Evolutionary conservation across 2,888 invertebrate genomes (phyloP), one percentile per base, ranked within the genome.

Genomic region (Drosophila lacicola): DNA sequence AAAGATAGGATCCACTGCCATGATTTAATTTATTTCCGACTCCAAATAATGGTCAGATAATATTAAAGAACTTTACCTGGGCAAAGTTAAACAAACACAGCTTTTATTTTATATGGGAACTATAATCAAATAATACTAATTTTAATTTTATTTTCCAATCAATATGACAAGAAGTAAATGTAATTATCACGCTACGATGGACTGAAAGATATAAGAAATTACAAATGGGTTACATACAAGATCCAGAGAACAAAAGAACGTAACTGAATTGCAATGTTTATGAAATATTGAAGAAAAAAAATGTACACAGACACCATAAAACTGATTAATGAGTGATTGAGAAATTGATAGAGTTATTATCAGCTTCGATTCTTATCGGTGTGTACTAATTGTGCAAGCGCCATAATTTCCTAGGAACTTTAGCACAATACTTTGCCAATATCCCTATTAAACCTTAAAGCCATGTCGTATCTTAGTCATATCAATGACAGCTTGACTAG

Each of bases 401-500:
- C 13, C n/a, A 54, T 39, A 41, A 46, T 37, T 41, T 34, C 17
- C 21, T 17, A 36, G n/a, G 14, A 64, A 45, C 29, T 33, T 5
- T 21, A 36, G 10, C 42, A 25, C 49, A 44, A 19, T 49, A 19
- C 39, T 44, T 17, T 4, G 33, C 19, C 49, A 56, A 49, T 66
- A 37, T 36, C 9, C 50, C n/a, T 11, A 51, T n/a, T 34, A 46
- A 21, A 42, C 41, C 42, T 8, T 10, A 25, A 53, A 51, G 50
- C 41, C 11, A 8, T 29, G 21, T 49, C 60, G 42, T 17, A 41
- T 37, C 76, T 77, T 61, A 46, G 60, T 50, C 61, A 60, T 57
- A 71, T 71, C 77, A 25, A 29, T 58, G 57, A 51, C 65, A 60
- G 42, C 45, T n/a, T 37, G 42, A 70, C 50, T 68, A 19, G 2